Evolutionary conservation across 2,113 vertebrate genomes (phyloP).

Genomic region (Ginglymostoma cirratum): DNA sequence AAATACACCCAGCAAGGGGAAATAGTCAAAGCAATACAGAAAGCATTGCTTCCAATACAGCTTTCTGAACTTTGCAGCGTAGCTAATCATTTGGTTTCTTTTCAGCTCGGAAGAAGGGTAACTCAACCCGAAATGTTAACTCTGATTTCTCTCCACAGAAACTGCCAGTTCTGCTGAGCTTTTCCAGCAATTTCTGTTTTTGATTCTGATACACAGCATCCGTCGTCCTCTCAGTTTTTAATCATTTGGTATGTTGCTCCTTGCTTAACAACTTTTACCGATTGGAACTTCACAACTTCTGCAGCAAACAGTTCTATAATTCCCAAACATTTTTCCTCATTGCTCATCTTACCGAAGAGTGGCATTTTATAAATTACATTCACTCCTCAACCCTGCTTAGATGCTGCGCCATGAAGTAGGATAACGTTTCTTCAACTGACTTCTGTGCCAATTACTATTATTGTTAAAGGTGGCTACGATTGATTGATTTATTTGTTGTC

Average conservation of each 20-base stretch:
- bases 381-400: neutral
- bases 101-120: no score
- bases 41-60: neutral
- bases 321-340: neutral
- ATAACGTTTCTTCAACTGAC: neutral
- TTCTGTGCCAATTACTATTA: neutral
- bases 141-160: no score
- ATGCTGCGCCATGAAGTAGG: neutral
- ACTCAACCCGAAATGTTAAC: no score
- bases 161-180: no score
- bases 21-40: neutral
- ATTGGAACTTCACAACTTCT: neutral
- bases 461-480: neutral
- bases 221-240: neutral
- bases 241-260: neutral
- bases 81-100: neutral
- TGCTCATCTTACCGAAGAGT: neutral
- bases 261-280: neutral
- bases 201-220: no score
- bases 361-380: neutral
- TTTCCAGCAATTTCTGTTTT: no score
- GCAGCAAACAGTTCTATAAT: neutral
- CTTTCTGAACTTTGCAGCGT: neutral
- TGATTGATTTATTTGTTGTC: no score
- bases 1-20: slow-evolving; percentile 5